Base-by-base conservation (phyloP, 2,113 vertebrate genomes). In the Plotosus lineatus region DNA sequence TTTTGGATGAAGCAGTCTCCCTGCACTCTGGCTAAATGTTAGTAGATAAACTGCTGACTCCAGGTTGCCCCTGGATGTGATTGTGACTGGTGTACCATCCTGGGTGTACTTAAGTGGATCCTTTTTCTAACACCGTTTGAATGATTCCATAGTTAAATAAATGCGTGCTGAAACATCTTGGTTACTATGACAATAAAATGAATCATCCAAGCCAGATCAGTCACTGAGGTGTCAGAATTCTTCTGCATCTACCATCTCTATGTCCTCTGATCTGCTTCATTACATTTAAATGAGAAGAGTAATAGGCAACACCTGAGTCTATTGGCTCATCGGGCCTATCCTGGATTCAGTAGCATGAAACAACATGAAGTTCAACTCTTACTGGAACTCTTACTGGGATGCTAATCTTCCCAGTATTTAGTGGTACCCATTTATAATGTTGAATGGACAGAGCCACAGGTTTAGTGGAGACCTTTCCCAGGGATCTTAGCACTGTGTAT, bases 261-360 rank as follows among this genome's bases (percentile, higher is more conserved):
- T 87, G 66, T 76, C 82, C 84, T 85, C 79, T 82, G 58, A 48
- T 15, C 3, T 31, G n/a, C 68, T 71, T 48, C 15, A 71, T 71
- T 71, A 28, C 14, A 71, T 42, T 26, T 42, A 73, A 87, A 86
- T 85, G 82, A 85, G 85, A 88, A 81, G 65, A 66, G n/a, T n/a
- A n/a, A n/a, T n/a, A n/a, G n/a, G n/a, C n/a, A n/a, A n/a, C n/a
- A n/a, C n/a, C n/a, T n/a, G n/a, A n/a, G n/a, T n/a, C n/a, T n/a
- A n/a, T n/a, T n/a, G n/a, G n/a, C n/a, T n/a, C n/a, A n/a, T n/a
- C n/a, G n/a, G n/a, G n/a, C n/a, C n/a, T n/a, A n/a, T n/a, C n/a
- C n/a, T n/a, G n/a, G n/a, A n/a, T n/a, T n/a, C n/a, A n/a, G n/a
- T n/a, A n/a, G n/a, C n/a, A n/a, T n/a, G n/a, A n/a, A n/a, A n/a